Conservation (phyloP, 2,113 vertebrate species). For the Eublepharis macularius region DNA sequence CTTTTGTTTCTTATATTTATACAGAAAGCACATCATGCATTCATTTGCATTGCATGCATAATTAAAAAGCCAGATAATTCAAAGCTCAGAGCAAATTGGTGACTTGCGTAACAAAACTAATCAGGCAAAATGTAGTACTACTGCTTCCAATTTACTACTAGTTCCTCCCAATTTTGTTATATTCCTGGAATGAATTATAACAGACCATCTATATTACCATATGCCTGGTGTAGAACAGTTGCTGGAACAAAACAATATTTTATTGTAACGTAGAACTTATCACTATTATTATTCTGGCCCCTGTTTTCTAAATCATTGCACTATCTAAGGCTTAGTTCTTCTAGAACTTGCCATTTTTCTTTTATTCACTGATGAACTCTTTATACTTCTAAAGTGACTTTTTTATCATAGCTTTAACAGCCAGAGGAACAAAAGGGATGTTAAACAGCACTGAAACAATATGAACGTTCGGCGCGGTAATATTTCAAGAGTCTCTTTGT, state of each 20-base stretch:
- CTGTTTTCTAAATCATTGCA: neutral
- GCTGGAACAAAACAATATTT: neutral
- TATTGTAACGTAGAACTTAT: neutral
- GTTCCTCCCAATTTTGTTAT: neutral
- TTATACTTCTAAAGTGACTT: neutral
- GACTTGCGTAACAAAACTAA: constrained; percentile 18
- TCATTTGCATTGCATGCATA: neutral
- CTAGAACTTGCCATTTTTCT: neutral
- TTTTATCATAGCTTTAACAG: neutral
- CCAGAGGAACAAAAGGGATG: neutral
- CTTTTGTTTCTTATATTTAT: constrained; percentile 26
- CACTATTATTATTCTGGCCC: neutral
- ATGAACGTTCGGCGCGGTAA: neutral
- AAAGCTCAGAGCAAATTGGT: constrained; percentile 14
- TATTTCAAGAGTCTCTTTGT: neutral
- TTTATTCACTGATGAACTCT: neutral
- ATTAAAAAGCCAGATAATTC: constrained; percentile 32
- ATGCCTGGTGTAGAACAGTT: neutral
- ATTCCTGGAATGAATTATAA: neutral
- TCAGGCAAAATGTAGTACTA: neutral
- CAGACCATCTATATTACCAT: neutral
- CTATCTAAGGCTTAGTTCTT: neutral
- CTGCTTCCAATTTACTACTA: constrained; percentile 1
- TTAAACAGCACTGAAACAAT: neutral
- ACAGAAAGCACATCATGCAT: neutral